phyloP scores from a whole-genome alignment of 2,113 vertebrate genomes.

The Nansenia antarctica region DNA sequence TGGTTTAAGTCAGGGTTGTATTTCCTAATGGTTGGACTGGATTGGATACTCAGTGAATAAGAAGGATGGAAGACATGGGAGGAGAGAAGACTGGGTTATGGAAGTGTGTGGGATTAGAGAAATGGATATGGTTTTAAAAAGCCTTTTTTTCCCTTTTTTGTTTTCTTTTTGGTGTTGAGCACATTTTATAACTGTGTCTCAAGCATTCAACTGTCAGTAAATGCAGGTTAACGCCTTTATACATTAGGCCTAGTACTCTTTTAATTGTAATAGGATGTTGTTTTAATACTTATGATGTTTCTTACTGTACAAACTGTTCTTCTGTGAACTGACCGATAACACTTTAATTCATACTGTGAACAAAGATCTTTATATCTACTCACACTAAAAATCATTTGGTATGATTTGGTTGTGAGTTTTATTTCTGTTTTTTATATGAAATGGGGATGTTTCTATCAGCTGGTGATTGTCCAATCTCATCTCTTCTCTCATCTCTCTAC shows the following conservation, averaged over 20 bases:
- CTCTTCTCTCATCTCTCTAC: background rate
- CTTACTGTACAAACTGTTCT: background rate
- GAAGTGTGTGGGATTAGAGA: background rate
- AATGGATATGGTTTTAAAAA: background rate
- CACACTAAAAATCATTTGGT: too few species aligned
- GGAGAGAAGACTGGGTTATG: background rate
- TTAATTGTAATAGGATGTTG: background rate
- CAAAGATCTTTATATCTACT: background rate
- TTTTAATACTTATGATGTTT: background rate
- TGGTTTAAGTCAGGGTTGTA: background rate
- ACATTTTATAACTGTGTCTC: too few species aligned
- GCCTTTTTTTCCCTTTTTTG: too few species aligned
- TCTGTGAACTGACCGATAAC: background rate
- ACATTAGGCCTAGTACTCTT: background rate
- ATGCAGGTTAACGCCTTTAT: background rate
- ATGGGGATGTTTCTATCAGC: background rate
- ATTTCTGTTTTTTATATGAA: background rate
- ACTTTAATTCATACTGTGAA: conserved; percentile 3
- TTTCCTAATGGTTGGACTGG: background rate
- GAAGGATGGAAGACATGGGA: background rate
- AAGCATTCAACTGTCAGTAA: background rate
- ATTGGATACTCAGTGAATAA: background rate
- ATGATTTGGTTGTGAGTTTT: background rate
- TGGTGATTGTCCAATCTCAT: too few species aligned
- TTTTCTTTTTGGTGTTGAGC: background rate